A percentile compares a stretch with the other conserved stretches of the same genome.
phyloP scores from a whole-genome alignment of 2,113 vertebrate species.

The Brachionichthys hirsutus region DNA sequence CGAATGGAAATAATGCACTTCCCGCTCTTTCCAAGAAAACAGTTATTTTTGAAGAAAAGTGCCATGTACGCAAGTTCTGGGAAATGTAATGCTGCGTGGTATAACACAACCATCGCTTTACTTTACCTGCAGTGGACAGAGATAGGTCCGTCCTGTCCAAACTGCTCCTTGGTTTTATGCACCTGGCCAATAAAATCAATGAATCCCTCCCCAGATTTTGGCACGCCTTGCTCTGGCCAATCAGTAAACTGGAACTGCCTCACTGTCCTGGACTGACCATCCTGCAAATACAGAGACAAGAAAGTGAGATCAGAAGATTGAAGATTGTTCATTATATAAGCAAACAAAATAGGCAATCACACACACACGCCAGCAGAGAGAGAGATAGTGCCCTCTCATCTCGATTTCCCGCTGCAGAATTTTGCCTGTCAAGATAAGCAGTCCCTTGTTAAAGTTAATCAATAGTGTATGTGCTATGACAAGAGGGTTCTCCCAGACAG shows the following conservation, averaged over 20 bases:
- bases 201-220: slow-evolving; percentile 96
- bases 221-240: slow-evolving; percentile 97
- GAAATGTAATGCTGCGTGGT: neutral
- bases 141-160: slow-evolving; percentile 97
- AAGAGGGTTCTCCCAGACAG: slow-evolving; percentile 65
- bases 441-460: slow-evolving; percentile 71
- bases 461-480: slow-evolving; percentile 71
- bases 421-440: slow-evolving; percentile 27
- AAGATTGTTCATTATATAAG: neutral
- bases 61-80: neutral
- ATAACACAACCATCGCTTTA: neutral
- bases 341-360: neutral
- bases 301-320: neutral
- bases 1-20: neutral
- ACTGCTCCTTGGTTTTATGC: slow-evolving; percentile 99
- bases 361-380: neutral
- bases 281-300: slow-evolving; percentile 72
- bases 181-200: slow-evolving; percentile 98
- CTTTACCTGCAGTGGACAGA: slow-evolving; percentile 97
- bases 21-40: neutral
- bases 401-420: slow-evolving; percentile 15
- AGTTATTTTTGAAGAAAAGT: neutral
- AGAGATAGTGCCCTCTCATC: slow-evolving; percentile 21
- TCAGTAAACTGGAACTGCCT: slow-evolving; percentile 99
- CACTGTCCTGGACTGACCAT: slow-evolving; percentile 94